These are phyloP conservation scores for Ditylenchus weischeri DNA, from an alignment of 2,888 invertebrate genomes.

Conservation along the genomic window DNA sequence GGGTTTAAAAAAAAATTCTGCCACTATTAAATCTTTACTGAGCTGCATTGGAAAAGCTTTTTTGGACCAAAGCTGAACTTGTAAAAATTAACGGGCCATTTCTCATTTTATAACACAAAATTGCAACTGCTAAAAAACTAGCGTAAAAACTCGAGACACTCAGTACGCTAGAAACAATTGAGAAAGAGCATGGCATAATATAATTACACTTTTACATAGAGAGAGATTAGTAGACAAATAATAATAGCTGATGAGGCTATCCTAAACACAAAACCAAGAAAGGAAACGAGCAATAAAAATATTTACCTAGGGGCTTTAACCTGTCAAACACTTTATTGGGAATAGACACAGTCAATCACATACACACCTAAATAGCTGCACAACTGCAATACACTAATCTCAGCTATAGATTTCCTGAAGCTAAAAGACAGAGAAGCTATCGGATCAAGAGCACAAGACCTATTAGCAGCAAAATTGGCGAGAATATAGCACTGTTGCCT, in stretches of 20 bases:
- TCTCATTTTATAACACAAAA: too few species aligned
- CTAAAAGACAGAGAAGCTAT: neutral
- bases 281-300: neutral
- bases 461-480: neutral
- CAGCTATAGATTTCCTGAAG: neutral
- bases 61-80: too few species aligned
- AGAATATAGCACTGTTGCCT: too few species aligned
- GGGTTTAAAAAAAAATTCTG: too few species aligned
- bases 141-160: neutral
- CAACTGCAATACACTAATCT: too few species aligned
- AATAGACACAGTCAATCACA: too few species aligned
- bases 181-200: neutral
- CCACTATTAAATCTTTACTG: too few species aligned
- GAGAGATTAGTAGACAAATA: neutral
- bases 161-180: neutral
- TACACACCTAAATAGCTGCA: too few species aligned
- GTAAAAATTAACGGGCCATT: too few species aligned
- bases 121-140: too few species aligned
- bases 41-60: too few species aligned
- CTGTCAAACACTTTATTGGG: neutral
- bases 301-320: neutral
- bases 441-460: neutral
- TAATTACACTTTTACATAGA: constrained; percentile 8
- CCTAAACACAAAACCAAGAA: neutral
- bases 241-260: neutral